Evolutionary conservation across 2,113 vertebrate genomes (phyloP), one percentile per base, ranked within the genome.

Genomic region (Pyxicephalus adspersus): DNA sequence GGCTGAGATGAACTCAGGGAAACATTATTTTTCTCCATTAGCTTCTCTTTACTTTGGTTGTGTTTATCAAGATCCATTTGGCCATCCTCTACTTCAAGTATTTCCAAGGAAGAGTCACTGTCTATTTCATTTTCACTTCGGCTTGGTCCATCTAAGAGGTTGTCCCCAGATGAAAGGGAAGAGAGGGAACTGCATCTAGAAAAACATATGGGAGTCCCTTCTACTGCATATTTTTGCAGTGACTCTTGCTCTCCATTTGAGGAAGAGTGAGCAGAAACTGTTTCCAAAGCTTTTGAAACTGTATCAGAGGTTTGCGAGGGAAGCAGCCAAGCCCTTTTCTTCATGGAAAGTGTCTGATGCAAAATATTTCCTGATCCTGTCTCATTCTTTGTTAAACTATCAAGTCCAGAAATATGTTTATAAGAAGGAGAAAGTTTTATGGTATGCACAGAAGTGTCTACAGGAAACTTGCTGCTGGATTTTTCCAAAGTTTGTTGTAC

Each of bases 151-250:
- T 96, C 96, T 13, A 96, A 85, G 0, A 88, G 92, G 0, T 95
- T 96, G 34, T 98, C 96, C 0, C 95, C 94, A 0, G 96, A 98
- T 26, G 97, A 99, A 1, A 99, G 92, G 0, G 98, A 99, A 15
- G 97, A 99, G 58, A 99, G 90, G 2, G 98, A 99, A 72, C 96
- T 98, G 83, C 97, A 98, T 0, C 96, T 93, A 8, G 97, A 99
- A 85, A 99, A 96, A 86, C 95, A 97, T 77, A 97, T 96, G 0
- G 96, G 95, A 0, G 94, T 96, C 26, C 97, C 95, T 82, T 97
- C 95, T 8, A 95, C 95, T 0, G 90, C 95, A 85, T 95, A 96
- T 73, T 96, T 98, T 89, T 96, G 96, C 70, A 95, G 88, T 0
- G 93, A 95, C 84, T 98, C 95, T 89, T 96, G 91, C 9, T 94